A percentile compares a stretch with the other conserved stretches of the same genome.
Conservation (phyloP, 1,140 invertebrate genomes). For the Bradynema listronoti region DNA sequence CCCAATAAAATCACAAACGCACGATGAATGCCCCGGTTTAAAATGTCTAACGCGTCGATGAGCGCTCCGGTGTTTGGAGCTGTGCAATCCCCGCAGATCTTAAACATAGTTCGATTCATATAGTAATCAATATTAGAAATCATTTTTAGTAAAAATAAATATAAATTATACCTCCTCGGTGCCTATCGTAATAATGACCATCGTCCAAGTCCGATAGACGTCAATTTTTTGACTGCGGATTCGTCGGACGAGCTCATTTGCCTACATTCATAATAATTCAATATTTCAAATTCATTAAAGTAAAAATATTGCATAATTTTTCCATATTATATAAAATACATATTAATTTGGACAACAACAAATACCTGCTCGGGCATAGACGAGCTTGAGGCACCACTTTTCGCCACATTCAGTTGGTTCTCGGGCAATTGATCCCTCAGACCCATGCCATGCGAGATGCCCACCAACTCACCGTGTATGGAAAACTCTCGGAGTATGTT, state of each 20-base stretch:
- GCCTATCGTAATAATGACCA: conserved; percentile 55
- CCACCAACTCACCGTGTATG: conserved; percentile 27
- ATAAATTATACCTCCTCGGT: conserved; percentile 49
- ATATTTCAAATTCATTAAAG: neutral
- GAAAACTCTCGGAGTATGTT: conserved; percentile 55
- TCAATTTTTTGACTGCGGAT: conserved; percentile 43
- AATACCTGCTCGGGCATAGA: conserved; percentile 45
- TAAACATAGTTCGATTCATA: conserved; percentile 14
- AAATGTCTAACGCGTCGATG: conserved; percentile 44
- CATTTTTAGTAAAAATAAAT: neutral
- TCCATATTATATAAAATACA: too few species aligned
- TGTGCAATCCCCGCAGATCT: conserved; percentile 45
- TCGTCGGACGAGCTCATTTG: conserved; percentile 43
- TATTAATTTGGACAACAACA: conserved; percentile 1
- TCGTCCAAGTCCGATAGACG: conserved; percentile 46
- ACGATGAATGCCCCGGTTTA: conserved; percentile 53
- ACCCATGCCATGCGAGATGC: conserved; percentile 55
- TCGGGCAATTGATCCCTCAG: conserved; percentile 43
- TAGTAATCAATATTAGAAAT: neutral
- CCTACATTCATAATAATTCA: conserved; percentile 14
- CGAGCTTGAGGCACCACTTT: conserved; percentile 39
- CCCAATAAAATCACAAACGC: conserved; percentile 51
- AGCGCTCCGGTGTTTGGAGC: conserved; percentile 45
- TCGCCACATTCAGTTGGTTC: conserved; percentile 54
- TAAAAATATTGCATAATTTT: too few species aligned